A percentile compares a stretch with the other conserved stretches of the same genome.
Conservation (phyloP, 2,888 invertebrate genomes). For the Phengaris arion region DNA sequence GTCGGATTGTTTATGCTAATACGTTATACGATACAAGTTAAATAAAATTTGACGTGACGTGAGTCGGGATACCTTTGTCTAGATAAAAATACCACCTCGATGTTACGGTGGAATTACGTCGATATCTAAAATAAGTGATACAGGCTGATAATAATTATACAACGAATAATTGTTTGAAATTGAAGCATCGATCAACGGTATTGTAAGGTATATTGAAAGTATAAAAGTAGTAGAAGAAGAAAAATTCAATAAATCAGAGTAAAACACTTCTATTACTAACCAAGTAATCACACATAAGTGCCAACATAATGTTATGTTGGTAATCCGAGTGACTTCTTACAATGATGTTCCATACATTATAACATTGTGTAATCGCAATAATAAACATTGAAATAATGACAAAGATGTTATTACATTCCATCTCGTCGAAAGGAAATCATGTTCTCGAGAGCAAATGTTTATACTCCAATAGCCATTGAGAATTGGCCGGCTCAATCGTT, state of each 20-base stretch:
- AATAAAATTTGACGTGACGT: conserved; percentile 19
- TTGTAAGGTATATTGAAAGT: background rate
- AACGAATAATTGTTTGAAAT: background rate
- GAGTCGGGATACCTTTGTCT: background rate
- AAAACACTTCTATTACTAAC: background rate
- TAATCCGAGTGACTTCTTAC: background rate
- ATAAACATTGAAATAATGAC: conserved; percentile 16
- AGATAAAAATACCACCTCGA: background rate
- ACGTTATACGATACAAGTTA: conserved; percentile 6
- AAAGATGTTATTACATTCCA: conserved; percentile 16
- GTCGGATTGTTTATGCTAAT: conserved; percentile 23
- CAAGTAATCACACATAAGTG: background rate
- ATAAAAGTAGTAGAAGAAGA: background rate
- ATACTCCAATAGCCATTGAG: conserved; percentile 23
- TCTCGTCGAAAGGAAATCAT: conserved; percentile 21
- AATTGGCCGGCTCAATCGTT: conserved; percentile 17
- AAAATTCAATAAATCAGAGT: background rate
- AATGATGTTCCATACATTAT: conserved; percentile 2
- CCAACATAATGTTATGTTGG: background rate
- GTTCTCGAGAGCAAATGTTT: conserved; percentile 26
- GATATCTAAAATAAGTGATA: background rate
- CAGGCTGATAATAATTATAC: background rate
- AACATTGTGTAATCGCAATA: background rate
- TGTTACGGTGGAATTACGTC: background rate
- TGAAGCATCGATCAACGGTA: background rate